Evolutionary conservation across 2,113 vertebrate species (phyloP), one percentile per base, ranked within the genome.

Genomic region (Thermophis baileyi): DNA sequence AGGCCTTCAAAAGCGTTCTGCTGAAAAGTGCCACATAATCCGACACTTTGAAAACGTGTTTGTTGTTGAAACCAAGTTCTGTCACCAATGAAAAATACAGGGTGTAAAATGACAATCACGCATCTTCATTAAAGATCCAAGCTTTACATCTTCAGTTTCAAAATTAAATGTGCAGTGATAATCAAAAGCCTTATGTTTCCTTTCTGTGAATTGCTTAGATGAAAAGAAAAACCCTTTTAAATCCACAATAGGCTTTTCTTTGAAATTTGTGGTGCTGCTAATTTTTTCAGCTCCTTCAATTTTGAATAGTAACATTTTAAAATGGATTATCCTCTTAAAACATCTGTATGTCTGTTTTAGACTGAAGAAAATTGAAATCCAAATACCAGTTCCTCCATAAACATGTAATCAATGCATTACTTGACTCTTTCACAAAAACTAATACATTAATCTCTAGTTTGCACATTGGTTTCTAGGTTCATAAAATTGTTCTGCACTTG

Each of bases 1-100:
- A 97, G 98, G 98, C 95, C 97, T 99, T 95, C 98, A 99, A 96
- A 99, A 99, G 95, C 98, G 98, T 88, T 98, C 98, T 1, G 98
- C 97, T 11, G 98, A 98, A 93, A 98, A 98, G 20, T 99, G 99
- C 92, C 98, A 97, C 94, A 98, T 98, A 89, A 98, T 99, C 97
- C 98, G 97, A 93, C 99, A 99, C 96, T 99, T 99, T 87, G 98
- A 98, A 94, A 99, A 99, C 94, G 98, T 97, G 92, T 99, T 99
- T 94, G 98, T 99, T 94, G 98, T 98, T 16, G 98, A 98, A 96
- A 99, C 99, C 92, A 98, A 97, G 96, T 99, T 99, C 97, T 99
- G 98, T 96, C 98, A 98, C 92, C 98, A 98, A 95, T 99, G 97
- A 99, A 55, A 25, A 53, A 87, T 90, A 90, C 51, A 47, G 93